Evolutionary conservation across 2,113 vertebrate species (phyloP), one percentile per base, ranked within the genome.

Genomic region (Brachirus orientalis): DNA sequence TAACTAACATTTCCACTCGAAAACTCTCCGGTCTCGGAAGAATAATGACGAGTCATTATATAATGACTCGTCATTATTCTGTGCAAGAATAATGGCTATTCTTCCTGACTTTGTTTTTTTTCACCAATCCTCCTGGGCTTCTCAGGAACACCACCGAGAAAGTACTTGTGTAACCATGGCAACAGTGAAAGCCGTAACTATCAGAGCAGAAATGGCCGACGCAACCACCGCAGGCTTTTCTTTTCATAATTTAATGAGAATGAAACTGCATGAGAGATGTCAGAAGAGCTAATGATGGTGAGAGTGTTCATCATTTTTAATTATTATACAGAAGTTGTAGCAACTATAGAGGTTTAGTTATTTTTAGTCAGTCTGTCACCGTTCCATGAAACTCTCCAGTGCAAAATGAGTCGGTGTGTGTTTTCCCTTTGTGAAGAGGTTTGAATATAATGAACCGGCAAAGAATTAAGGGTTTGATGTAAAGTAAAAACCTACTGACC

Each of bases 241-340:
- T n/a, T 50, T 66, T 56, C 9, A 10, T 16, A 41, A 47, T 52
- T 76, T 70, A 81, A 80, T 50, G 70, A 80, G 60, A n/a, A 69
- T 22, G 48, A 56, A 59, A 16, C 47, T 2, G 35, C 37, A 70
- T n/a, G 59, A 68, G 54, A 54, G n/a, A 53, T n/a, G n/a, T n/a
- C n/a, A n/a, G 43, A 54, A 2, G 7, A 3, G 37, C 40, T 68
- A 68, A 84, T 55, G 53, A 72, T 69, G 65, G 76, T 64, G 11
- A 69, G 28, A 5, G 54, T 1, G 10, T n/a, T n/a, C n/a, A 7
- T 51, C 20, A 35, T 53, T 33, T 53, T 53, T 36, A 53, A 53
- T 53, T 36, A 17, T 35, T 40, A n/a, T n/a, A 20, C 48, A 54
- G 4, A 63, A 60, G 48, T 46, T 38, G 16, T 45, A 48, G 43